A percentile compares a stretch with the other conserved stretches of the same genome.
phyloP scores from a whole-genome alignment of 2,888 invertebrate species.

The Amphipyra berbera region DNA sequence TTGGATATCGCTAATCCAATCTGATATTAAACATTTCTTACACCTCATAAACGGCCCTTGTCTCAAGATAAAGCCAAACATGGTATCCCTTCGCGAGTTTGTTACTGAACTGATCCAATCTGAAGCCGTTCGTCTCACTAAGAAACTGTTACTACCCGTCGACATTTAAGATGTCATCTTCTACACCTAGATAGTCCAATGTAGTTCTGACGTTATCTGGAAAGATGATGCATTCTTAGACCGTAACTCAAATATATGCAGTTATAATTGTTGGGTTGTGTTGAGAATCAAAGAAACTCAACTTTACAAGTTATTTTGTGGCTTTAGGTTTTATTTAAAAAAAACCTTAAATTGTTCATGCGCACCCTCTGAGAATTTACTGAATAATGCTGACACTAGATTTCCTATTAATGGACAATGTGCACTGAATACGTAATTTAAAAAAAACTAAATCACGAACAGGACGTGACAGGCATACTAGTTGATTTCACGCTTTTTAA shows the following conservation, averaged over 20 bases:
- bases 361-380: neutral
- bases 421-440: constrained; percentile 7
- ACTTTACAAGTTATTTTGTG: neutral
- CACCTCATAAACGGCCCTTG: constrained; percentile 30
- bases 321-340: neutral
- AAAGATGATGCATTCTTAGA: constrained; percentile 16
- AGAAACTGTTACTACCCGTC: constrained; percentile 51
- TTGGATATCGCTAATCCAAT: constrained; percentile 8
- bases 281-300: neutral
- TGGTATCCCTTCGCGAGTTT: constrained; percentile 44
- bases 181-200: constrained; percentile 22
- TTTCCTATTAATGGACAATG: constrained; percentile 2
- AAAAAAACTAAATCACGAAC: constrained; percentile 15
- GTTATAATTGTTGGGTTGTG: constrained; percentile 12
- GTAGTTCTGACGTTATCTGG: constrained; percentile 24
- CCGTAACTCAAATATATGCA: constrained; percentile 11
- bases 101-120: constrained; percentile 52
- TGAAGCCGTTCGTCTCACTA: constrained; percentile 50
- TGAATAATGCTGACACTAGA: constrained; percentile 16
- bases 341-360: neutral
- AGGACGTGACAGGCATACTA: constrained; percentile 21
- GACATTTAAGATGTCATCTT: constrained; percentile 44
- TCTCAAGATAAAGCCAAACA: constrained; percentile 46
- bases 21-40: constrained; percentile 30
- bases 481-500: constrained; percentile 30